Evolutionary conservation across 2,797 vertebrate genomes (phyloP), one percentile per base, ranked within the genome.

Genomic region (Luscinia megarhynchos): DNA sequence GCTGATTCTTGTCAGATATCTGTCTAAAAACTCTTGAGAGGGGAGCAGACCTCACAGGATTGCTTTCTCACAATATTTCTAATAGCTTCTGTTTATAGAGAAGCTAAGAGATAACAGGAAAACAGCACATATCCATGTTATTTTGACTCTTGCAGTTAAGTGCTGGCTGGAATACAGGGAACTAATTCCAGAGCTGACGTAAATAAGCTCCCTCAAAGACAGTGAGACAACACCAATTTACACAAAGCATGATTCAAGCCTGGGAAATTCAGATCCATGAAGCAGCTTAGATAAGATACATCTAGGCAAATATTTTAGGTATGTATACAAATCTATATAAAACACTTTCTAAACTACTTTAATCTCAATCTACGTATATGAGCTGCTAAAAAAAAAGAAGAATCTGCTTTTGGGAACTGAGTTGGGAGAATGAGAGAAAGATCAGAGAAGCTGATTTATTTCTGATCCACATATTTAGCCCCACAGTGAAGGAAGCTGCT

Each of bases 271-370:
- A 88, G 84, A 94, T 87, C 54, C 16, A 0, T 13, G 36, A 34
- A 90, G 77, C 84, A 82, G 87, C 86, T 94, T 77, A 96, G 94
- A 96, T 95, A 96, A 96, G 91, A 94, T 82, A 94, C 89, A 96
- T 89, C 87, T 76, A 90, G 77, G 75, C 89, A 96, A 94, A 79
- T 79, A 96, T 96, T 79, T 93, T 63, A 91, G 85, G 79, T 82
- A 96, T 95, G 91, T 84, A 90, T 27, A 95, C 92, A 96, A 66
- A 88, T 88, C 91, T 91, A 95, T 94, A 95, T 96, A 94, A 96
- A 95, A 93, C 69, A 41, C 53, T 86, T 94, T 85, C 84, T 89
- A 73, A 94, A 82, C 41, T 17, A 36, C 69, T 95, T 94, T 88
- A 94, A 90, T 91, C 86, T 94, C 70, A 43, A 84, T 40, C 36